Base-by-base conservation (phyloP, 2,888 invertebrate genomes). In the Sphaerophoria rueppellii region DNA sequence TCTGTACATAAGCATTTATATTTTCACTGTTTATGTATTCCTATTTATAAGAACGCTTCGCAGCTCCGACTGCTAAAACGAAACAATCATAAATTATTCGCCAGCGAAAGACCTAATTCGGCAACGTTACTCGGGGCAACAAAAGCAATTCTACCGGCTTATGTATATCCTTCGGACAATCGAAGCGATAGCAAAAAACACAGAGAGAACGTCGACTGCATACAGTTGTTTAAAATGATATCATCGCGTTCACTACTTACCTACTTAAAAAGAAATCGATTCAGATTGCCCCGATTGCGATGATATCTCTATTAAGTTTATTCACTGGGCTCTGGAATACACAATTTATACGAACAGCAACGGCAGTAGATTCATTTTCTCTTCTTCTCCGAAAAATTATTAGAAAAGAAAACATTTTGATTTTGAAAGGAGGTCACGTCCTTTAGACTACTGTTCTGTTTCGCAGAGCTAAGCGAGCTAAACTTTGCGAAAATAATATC, bases 341-440 rank as follows among this genome's bases (percentile, higher is more conserved):
- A 52, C 37, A 52, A 67, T 24, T 6, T 37, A 37, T 16, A 7
- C 4, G 12, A 4, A 57, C 57, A 61, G 52, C 16, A 52, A 52
- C 52, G 16, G 24, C 16, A 54, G 24, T 54, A 24, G 24, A 6
- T 48, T 14, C 4, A n/a, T 11, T 43, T 43, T 9, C 5, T 43
- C 54, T 40, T 14, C 16, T 52, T 54, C 54, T n/a, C 12, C 14
- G 43, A 43, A 32, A 54, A 54, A 37, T 37, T 40, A 52, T 52
- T 40, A 54, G 16, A 32, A 54, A 16, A 40, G 6, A 67, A 32
- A 32, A 54, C 12, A 37, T 50, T 67, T 54, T 40, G 40, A 54
- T 67, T 46, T 54, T 67, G 67, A 67, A 67, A 67, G 54, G 67
- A 67, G 67, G 52, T 67, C 67, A 67, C 54, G 65, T 50, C 65